Percentiles rank a stretch among this genome's conserved stretches.
These are phyloP conservation scores for Phacellophora camtschatica DNA, from an alignment of 30 jellyfish, hydroid and myxozoan species.

Conservation along the genomic window DNA sequence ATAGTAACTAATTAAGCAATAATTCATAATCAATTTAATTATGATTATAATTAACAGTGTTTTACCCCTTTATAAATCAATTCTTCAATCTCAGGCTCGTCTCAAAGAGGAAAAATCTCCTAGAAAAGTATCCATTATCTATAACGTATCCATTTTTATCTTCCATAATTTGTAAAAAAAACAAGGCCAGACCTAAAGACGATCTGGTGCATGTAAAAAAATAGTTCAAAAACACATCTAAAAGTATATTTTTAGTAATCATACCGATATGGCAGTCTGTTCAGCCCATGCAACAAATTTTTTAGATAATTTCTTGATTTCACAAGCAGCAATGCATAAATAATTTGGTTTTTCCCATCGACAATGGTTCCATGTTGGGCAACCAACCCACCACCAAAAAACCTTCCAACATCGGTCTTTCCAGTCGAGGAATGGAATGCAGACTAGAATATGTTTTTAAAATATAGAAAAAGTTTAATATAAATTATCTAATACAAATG, in stretches of 20 bases:
- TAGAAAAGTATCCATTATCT: too few species aligned
- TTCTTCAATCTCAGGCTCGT: too few species aligned
- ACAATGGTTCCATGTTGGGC: constrained; percentile 57
- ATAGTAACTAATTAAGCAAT: too few species aligned
- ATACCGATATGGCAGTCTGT: constrained; percentile 66
- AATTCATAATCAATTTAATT: too few species aligned
- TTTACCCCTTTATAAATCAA: too few species aligned
- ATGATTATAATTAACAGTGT: too few species aligned
- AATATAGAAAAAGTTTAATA: too few species aligned
- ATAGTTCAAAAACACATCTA: not conserved
- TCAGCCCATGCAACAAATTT: constrained; percentile 66
- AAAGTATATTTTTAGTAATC: not conserved
- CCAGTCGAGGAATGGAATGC: constrained; percentile 68
- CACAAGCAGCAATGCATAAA: constrained; percentile 74
- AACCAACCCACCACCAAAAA: constrained; percentile 76
- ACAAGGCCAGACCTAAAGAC: not conserved
- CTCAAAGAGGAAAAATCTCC: too few species aligned
- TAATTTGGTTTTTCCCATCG: constrained; percentile 35
- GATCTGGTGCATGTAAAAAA: not conserved
- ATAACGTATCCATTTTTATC: too few species aligned
- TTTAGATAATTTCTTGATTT: constrained; percentile 25
- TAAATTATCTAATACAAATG: too few species aligned
- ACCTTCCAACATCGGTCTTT: constrained; percentile 36
- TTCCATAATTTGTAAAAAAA: too few species aligned
- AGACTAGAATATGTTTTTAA: constrained; percentile 41